phyloP scores from a whole-genome alignment of 2,797 vertebrate species.

The Acanthornis magna region DNA sequence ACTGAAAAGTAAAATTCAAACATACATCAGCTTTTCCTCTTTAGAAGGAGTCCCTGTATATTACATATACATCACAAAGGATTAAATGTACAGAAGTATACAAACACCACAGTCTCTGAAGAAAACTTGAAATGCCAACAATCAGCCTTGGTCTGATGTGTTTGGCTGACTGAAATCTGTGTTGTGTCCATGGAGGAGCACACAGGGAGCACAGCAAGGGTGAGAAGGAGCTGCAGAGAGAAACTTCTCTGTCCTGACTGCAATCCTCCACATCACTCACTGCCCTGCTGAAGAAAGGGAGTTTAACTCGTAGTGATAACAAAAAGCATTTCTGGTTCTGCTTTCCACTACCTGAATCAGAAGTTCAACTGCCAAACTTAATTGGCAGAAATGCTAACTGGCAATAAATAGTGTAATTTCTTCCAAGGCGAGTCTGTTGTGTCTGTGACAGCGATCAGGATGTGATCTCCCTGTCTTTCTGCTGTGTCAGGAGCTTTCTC shows the following conservation, averaged over 20 bases:
- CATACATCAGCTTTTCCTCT: neutral
- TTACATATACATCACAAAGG: neutral
- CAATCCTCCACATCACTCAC: neutral
- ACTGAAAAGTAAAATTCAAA: slow-evolving; percentile 13
- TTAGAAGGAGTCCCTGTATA: neutral
- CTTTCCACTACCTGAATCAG: neutral
- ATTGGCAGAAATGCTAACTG: neutral
- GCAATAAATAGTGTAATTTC: neutral
- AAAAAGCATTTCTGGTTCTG: neutral
- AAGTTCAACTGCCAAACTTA: neutral
- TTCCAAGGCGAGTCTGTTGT: neutral
- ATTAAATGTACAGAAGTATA: neutral
- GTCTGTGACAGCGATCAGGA: neutral
- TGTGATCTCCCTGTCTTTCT: neutral
- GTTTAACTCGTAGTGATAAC: neutral
- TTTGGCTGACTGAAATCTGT: neutral
- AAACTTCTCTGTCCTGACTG: neutral
- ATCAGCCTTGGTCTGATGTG: neutral
- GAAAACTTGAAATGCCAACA: neutral
- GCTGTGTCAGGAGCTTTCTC: neutral
- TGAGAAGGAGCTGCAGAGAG: neutral
- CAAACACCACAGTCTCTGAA: neutral
- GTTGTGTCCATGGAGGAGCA: neutral
- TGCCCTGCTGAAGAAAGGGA: neutral
- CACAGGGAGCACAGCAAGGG: accelerated